Base-by-base conservation (phyloP, 2,797 vertebrate genomes). In the Chelidonichthys spinosus region DNA sequence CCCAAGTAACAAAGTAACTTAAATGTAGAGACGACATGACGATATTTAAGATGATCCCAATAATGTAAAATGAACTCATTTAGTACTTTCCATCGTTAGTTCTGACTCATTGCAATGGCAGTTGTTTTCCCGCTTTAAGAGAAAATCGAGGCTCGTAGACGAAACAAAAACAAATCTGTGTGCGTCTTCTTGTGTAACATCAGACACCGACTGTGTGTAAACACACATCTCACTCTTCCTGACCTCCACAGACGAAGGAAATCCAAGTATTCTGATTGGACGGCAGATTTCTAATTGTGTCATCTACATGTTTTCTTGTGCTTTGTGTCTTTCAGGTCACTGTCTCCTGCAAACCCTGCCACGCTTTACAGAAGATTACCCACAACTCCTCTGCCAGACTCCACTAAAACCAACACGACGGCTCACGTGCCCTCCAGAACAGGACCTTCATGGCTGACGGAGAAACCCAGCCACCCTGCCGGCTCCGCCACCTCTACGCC, bases 241-340 rank as follows among this genome's bases (percentile, higher is more conserved):
- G 44, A 17, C 44, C 15, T 46, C 44, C 11, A 43, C 42, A 46
- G 15, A 17, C 15, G 4, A 13, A 13, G 42, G 5, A 46, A 46
- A 49, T 17, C 5, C 17, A 49, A 49, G 47, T 49, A 49, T 49
- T 25, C 25, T 25, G 25, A 25, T 25, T 25, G 25, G 25, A 25
- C 25, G 25, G 25, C 25, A 25, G 25, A 1, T 25, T 25, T 25
- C 25, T 25, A 25, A 25, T 25, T 25, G 25, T 25, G 25, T 25
- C 4, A 0, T 32, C 37, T 25, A 37, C 14, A 8, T 62, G 15
- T 40, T 25, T 25, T 25, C 1, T 54, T 50, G 11, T 47, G 6
- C 2, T 69, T 70, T 76, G 11, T 80, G 46, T 66, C 44, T 71
- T 49, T 59, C 76, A 91, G 90, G 87, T 71, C 17, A 5, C 53